Percentiles rank a stretch among this genome's conserved stretches.
These are phyloP conservation scores for Coreoperca whiteheadi DNA, from an alignment of 2,113 vertebrate species.

Conservation along the genomic window DNA sequence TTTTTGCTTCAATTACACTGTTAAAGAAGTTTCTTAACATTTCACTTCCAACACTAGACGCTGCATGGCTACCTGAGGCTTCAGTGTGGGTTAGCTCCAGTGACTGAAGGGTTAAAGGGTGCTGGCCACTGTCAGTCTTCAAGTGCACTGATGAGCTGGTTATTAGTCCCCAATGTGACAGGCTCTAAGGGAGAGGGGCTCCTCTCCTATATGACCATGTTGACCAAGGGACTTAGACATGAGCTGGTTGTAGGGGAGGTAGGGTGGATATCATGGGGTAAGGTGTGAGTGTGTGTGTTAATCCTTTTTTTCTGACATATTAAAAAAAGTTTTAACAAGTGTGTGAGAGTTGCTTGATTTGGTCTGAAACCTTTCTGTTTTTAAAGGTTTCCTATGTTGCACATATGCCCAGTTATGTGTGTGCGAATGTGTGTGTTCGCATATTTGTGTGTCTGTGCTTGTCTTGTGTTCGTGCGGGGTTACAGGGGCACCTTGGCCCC, in stretches of 20 bases:
- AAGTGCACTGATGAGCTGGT: conserved; percentile 76
- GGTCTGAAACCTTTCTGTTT: neutral
- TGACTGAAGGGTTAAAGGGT: conserved; percentile 59
- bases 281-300: neutral
- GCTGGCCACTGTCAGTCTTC: conserved; percentile 53
- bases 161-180: conserved; percentile 69
- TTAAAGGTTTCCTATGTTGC: conserved; percentile 3
- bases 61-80: neutral
- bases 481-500: conserved; percentile 65
- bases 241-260: conserved; percentile 7
- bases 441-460: conserved; percentile 47
- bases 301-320: neutral
- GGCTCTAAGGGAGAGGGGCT: conserved; percentile 27
- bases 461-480: conserved; percentile 64
- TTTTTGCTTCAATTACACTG: conserved; percentile 19
- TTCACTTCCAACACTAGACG: conserved; percentile 8
- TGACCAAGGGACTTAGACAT: conserved; percentile 26
- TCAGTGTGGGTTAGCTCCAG: conserved; percentile 22
- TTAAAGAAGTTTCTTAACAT: conserved; percentile 27
- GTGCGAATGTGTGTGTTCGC: neutral
- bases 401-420: conserved; percentile 28
- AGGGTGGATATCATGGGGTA: neutral
- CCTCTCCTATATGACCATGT: conserved; percentile 19
- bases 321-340: neutral
- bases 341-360: neutral